These are phyloP conservation scores for Drosophila algonquin DNA, from an alignment of 2,888 invertebrate species.

Conservation along the genomic window DNA sequence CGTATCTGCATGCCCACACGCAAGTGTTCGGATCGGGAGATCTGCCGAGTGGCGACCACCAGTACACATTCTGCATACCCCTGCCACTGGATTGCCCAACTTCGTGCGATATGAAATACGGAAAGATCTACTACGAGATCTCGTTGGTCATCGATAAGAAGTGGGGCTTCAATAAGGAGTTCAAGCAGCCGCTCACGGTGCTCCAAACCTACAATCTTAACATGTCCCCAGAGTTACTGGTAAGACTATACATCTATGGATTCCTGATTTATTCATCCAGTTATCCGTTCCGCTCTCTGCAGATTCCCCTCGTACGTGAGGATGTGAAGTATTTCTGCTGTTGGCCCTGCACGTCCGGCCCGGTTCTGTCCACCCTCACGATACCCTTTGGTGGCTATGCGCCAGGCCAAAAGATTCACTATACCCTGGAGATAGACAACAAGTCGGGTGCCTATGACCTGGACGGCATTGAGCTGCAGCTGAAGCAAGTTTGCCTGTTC, in stretches of 20 bases:
- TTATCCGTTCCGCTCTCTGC: too few species aligned
- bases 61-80: conserved; percentile 90
- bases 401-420: conserved; percentile 88
- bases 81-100: conserved; percentile 86
- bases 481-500: conserved; percentile 59
- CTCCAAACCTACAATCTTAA: conserved; percentile 91
- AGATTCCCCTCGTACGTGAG: conserved; percentile 55
- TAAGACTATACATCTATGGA: conserved; percentile 78
- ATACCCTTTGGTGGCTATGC: conserved; percentile 89
- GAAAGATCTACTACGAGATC: conserved; percentile 90
- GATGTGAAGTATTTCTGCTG: conserved; percentile 67
- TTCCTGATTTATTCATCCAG: neutral
- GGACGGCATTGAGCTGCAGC: conserved; percentile 50
- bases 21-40: conserved; percentile 54
- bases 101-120: conserved; percentile 89
- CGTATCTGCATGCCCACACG: conserved; percentile 52
- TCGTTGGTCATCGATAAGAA: conserved; percentile 91
- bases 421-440: conserved; percentile 88
- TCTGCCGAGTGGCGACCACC: conserved; percentile 81
- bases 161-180: conserved; percentile 87
- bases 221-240: conserved; percentile 87
- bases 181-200: conserved; percentile 87
- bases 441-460: conserved; percentile 85
- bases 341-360: conserved; percentile 69
- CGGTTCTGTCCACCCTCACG: conserved; percentile 54